Evolutionary conservation across 2,113 vertebrate species (phyloP), one percentile per base, ranked within the genome.

Genomic region (Empidonax traillii): DNA sequence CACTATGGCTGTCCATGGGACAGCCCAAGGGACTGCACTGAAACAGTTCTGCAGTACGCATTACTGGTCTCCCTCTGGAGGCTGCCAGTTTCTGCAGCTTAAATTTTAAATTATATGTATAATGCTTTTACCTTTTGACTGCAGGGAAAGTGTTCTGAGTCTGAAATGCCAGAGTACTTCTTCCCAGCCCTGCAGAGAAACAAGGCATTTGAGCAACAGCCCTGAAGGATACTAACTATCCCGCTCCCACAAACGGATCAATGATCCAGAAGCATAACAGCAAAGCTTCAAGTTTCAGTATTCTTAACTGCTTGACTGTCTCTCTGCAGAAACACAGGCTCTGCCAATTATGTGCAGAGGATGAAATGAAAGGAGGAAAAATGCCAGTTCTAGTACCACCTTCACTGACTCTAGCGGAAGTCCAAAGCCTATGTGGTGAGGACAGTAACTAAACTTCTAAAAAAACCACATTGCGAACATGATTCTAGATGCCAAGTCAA

Each of bases 51-150:
- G 93, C 61, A 88, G 82, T n/a, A 85, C 0, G 0, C 85, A 84
- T 88, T 92, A 93, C 93, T 5, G 62, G 85, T 2, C 55, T 53
- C 71, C 41, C 90, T 90, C 87, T 35, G 51, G 47, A 95, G 55
- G n/a, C 82, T 92, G 93, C 85, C 82, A 94, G 85, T 4, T 89
- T 39, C 79, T 93, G 65, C 80, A 90, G 83, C 68, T 88, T 81
- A 58, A 77, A 90, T 62, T 44, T 72, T 84, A 52, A 88, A 88
- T 88, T 66, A 19, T 41, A 76, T 2, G 12, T 62, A 21, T 91
- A 95, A 96, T 91, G 90, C 46, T 78, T 96, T 94, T 94, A 94
- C 95, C 88, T 92, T 86, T 90, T 93, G 93, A 93, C 85, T 89
- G 82, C 52, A 56, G 53, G 88, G 67, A 58, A 88, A 73, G 71